Base-by-base conservation (phyloP, 2,113 vertebrate genomes). In the Megaceryle maxima region DNA sequence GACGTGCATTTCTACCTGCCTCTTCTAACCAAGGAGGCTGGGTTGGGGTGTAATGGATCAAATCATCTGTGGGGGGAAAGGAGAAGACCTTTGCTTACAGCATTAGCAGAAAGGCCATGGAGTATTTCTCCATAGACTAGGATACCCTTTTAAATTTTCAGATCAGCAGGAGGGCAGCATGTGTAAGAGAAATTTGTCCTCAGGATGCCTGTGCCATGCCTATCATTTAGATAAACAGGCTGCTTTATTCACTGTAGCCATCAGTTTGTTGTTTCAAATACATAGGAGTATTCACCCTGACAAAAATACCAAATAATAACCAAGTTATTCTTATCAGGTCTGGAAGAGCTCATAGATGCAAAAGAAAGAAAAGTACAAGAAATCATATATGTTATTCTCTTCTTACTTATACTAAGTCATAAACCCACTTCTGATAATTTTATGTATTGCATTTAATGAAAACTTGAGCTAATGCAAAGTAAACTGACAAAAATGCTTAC, bases 281-380 rank as follows among this genome's bases (percentile, higher is more conserved):
- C 13, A 13, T 68, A 82, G 57, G 95, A 66, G 83, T 90, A 94
- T 74, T 83, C 29, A 63, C 44, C n/a, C 90, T 88, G 44, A 95
- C 24, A 51, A 77, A 68, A 56, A 48, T 7, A 72, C 39, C 11
- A 29, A 46, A 46, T 46, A 46, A 46, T 46, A 46, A 20, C 21
- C 33, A 13, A 39, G 13, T n/a, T 56, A 39, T 39, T 78, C 22
- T 84, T 86, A 53, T 41, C 51, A 37, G 29, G 56, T 80, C 37
- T 66, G 70, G 63, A 74, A 80, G 90, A 90, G 7, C 25, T 37
- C 7, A 16, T 2, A 51, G 24, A 12, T 60, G 11, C n/a, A 76
- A 60, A 90, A 69, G 46, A 75, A 59, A 74, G 24, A 57, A 44
- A 94, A 83, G 18, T 18, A 4, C 4, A 79, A 72, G 62, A 74